Percentiles rank a stretch among this genome's conserved stretches.
phyloP scores from a whole-genome alignment of 2,888 invertebrate genomes.

The Archips crataeganus region DNA sequence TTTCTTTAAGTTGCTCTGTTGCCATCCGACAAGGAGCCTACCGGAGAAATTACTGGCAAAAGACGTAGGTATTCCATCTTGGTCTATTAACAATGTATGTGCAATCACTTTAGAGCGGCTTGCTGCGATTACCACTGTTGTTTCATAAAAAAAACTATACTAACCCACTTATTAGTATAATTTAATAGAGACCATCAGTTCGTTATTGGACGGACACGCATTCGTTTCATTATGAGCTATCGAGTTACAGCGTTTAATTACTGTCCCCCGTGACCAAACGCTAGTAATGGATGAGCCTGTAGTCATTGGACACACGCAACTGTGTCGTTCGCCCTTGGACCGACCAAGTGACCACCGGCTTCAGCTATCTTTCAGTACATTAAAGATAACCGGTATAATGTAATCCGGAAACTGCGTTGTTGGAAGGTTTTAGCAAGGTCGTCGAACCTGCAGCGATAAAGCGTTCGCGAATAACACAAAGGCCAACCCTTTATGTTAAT shows the following conservation, averaged over 20 bases:
- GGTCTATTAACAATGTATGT: no score
- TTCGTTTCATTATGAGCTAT: not conserved
- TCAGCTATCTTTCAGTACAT: conserved; percentile 37
- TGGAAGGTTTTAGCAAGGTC: not conserved
- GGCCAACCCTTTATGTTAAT: no score
- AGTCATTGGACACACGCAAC: conserved; percentile 52
- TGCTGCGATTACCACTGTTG: no score
- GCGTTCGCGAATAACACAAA: no score
- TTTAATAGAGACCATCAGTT: not conserved
- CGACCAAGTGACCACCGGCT: conserved; percentile 45
- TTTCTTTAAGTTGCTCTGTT: no score
- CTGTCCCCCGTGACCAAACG: not conserved
- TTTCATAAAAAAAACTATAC: no score
- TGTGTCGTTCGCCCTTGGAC: conserved; percentile 51
- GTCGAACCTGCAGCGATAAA: no score
- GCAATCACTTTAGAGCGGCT: no score
- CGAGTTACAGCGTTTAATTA: conserved; percentile 5
- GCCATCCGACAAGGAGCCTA: no score
- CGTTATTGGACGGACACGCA: not conserved
- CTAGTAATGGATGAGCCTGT: conserved; percentile 1
- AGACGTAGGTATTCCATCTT: no score
- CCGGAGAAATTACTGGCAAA: no score
- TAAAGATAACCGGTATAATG: conserved; percentile 2
- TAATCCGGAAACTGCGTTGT: not conserved
- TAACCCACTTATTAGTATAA: not conserved